Evolutionary conservation across 2,888 invertebrate species (phyloP).

Genomic region (Eupithecia subumbrata): DNA sequence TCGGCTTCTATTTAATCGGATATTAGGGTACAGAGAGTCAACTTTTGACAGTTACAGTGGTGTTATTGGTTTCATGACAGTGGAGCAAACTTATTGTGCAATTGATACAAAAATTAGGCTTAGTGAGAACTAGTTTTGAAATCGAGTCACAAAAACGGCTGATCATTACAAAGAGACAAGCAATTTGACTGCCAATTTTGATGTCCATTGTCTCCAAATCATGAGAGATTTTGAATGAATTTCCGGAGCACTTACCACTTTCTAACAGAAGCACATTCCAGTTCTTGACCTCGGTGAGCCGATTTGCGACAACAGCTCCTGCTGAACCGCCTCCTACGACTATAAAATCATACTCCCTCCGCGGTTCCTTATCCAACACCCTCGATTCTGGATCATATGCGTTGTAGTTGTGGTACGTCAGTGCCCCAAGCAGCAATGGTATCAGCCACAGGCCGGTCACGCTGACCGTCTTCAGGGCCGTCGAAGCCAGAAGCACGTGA

Average conservation of each 20-base stretch:
- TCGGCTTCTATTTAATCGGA: too few species aligned
- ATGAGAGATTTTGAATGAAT: not conserved
- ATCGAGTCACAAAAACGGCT: not conserved
- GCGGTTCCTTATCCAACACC: slow-evolving; percentile 87
- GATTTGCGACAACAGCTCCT: slow-evolving; percentile 93
- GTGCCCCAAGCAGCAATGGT: slow-evolving; percentile 91
- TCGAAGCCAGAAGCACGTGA: slow-evolving; percentile 89
- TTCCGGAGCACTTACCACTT: slow-evolving; percentile 77
- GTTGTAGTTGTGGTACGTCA: slow-evolving; percentile 92
- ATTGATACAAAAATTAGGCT: not conserved
- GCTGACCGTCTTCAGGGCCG: slow-evolving; percentile 90
- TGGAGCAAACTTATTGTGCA: not conserved
- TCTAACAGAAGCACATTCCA: slow-evolving; percentile 93
- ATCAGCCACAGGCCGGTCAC: slow-evolving; percentile 93
- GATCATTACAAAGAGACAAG: not conserved
- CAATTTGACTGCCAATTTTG: not conserved
- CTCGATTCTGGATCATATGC: slow-evolving; percentile 91
- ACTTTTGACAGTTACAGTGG: too few species aligned
- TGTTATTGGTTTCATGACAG: too few species aligned
- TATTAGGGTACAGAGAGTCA: too few species aligned
- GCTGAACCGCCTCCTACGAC: slow-evolving; percentile 95
- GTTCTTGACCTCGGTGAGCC: slow-evolving; percentile 89
- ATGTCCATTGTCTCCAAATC: slow-evolving; percentile 7
- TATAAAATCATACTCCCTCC: slow-evolving; percentile 93
- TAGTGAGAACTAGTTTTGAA: not conserved